Evolutionary conservation across 1,140 invertebrate species (phyloP), one percentile per base, ranked within the genome.

Genomic region (Bursaphelenchus mucronatus): DNA sequence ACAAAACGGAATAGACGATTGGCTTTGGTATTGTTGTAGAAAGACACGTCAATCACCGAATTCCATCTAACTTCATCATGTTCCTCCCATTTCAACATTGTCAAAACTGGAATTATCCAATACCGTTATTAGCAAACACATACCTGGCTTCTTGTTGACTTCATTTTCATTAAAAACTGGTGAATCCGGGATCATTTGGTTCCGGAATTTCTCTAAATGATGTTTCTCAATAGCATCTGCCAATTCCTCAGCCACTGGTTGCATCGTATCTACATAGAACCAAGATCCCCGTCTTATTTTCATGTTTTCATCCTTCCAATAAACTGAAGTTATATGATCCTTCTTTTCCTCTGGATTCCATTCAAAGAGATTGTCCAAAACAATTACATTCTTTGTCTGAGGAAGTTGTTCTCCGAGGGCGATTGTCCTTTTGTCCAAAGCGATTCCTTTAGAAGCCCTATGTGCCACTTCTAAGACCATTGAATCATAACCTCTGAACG

Each of bases 51-150:
- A 46, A 80, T 74, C 1, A 80, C 78, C 9, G 76, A 80, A 66
- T 79, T 80, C 78, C 78, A 80, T 44, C 72, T 54, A 15, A 81
- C 64, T 57, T 80, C 76, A 50, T 75, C 63, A 51, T 76, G 63
- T 9, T 80, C 79, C n/a, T 43, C 52, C 55, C 71, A 61, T 45
- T 75, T 76, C 15, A 80, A 51, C 30, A 72, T 68, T 41, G 79
- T 81, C 13, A 80, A 49, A 1, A 78, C 78, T 79, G 63, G 56
- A 80, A 63, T 19, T 9, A 15, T 11, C 10, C 19, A 56, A 54
- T 4, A 67, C 19, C 19, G 0, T 59, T 5, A 62, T 11, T 55
- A 11, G 40, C 6, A 13, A 17, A 39, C 55, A 63, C 66, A 66
- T 63, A 79, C 77, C 57, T 3, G 79, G 77, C 49, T 81, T 81